Evolutionary conservation across 2,113 vertebrate genomes (phyloP).

Genomic region (Acanthisitta chloris): DNA sequence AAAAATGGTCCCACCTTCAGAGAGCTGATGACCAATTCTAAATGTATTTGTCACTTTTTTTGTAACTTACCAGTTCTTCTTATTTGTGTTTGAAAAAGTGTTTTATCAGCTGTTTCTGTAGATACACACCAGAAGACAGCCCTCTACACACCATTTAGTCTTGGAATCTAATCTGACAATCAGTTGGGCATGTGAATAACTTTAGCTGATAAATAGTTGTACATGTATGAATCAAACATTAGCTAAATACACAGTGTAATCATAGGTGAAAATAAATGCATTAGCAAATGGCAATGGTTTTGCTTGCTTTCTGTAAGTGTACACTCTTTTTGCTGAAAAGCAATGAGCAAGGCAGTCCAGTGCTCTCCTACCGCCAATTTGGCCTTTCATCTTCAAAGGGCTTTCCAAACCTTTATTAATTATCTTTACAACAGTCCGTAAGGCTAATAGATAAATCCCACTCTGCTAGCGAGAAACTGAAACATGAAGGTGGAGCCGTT

Average conservation of each 20-base stretch:
- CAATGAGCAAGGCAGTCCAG: neutral
- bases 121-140: neutral
- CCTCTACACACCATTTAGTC: neutral
- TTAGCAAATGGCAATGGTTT: neutral
- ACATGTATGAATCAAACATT: neutral
- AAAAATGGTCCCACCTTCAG: neutral
- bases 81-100: neutral
- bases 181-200: neutral
- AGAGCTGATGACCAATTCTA: neutral
- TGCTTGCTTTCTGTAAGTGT: neutral
- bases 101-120: neutral
- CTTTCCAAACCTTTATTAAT: constrained; percentile 40
- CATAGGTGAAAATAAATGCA: neutral
- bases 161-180: neutral
- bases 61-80: neutral
- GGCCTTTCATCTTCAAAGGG: constrained; percentile 16
- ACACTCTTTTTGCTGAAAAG: neutral
- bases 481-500: constrained; percentile 24
- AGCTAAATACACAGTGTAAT: neutral
- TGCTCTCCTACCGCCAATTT: neutral
- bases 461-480: neutral
- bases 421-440: constrained; percentile 2
- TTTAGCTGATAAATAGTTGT: neutral
- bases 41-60: neutral
- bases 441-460: constrained; percentile 11